Evolutionary conservation across 2,888 invertebrate species (phyloP).

Genomic region (Argyresthia albistria): DNA sequence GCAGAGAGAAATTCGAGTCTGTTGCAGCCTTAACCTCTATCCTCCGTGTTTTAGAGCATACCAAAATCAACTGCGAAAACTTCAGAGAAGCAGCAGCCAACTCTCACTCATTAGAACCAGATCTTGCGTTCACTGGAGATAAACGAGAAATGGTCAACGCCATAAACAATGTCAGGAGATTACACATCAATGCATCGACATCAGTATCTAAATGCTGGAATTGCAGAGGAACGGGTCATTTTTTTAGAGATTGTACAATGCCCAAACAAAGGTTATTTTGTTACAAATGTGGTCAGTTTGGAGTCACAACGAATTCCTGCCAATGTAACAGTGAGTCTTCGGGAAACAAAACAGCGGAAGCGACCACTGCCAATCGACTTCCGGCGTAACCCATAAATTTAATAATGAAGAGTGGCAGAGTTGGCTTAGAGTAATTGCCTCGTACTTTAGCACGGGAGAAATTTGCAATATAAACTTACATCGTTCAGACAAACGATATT

Average conservation of each 20-base stretch:
- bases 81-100: background rate
- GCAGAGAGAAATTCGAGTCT: background rate
- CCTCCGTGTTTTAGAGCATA: background rate
- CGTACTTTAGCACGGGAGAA: background rate
- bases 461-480: background rate
- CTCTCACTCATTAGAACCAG: background rate
- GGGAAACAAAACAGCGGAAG: background rate
- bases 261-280: background rate
- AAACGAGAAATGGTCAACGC: background rate
- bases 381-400: background rate
- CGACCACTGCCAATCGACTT: background rate
- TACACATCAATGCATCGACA: background rate
- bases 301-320: background rate
- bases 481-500: background rate
- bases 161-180: background rate
- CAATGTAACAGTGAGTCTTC: background rate
- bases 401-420: background rate
- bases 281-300: background rate
- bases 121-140: background rate
- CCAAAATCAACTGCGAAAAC: background rate
- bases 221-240: background rate
- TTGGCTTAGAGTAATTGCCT: background rate
- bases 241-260: background rate
- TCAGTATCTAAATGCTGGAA: background rate
- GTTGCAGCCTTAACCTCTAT: background rate